Conservation (phyloP, 2,797 vertebrate genomes). For the Tachyglossus aculeatus region DNA sequence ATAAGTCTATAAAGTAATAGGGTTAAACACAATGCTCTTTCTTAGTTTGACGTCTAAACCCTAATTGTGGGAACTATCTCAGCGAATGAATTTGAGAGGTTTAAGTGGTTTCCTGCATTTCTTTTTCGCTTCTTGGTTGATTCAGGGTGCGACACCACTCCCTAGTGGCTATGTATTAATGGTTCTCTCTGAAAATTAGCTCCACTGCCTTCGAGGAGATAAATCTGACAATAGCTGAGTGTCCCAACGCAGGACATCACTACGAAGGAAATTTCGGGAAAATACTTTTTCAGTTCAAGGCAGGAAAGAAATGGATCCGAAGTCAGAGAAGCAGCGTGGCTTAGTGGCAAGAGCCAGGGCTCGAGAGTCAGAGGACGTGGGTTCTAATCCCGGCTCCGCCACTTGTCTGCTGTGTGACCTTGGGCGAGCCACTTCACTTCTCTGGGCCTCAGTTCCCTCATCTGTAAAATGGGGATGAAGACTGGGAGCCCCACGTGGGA, state of each 20-base stretch:
- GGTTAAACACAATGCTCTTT: constrained; percentile 2
- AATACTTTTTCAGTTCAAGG: too few species aligned
- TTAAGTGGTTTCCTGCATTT: not conserved
- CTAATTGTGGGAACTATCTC: not conserved
- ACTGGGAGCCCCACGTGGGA: too few species aligned
- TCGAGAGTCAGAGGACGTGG: not conserved
- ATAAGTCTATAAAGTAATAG: constrained; percentile 3
- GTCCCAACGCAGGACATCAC: too few species aligned
- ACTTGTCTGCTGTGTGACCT: constrained; percentile 1
- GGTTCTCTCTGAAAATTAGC: not conserved
- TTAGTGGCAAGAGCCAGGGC: too few species aligned
- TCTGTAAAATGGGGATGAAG: too few species aligned
- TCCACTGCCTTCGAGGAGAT: not conserved
- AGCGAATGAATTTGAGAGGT: not conserved
- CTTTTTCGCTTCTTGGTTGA: not conserved
- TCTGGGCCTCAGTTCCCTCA: too few species aligned
- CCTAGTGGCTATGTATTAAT: constrained; percentile 56
- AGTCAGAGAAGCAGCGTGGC: too few species aligned
- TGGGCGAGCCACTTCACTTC: too few species aligned
- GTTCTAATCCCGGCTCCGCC: not conserved
- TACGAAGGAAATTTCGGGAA: too few species aligned
- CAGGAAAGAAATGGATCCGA: too few species aligned
- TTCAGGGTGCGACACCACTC: constrained; percentile 60
- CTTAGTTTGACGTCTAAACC: constrained; percentile 24
- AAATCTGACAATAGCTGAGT: not conserved